phyloP scores from a whole-genome alignment of 2,888 invertebrate species.

The Pelosia muscerda region DNA sequence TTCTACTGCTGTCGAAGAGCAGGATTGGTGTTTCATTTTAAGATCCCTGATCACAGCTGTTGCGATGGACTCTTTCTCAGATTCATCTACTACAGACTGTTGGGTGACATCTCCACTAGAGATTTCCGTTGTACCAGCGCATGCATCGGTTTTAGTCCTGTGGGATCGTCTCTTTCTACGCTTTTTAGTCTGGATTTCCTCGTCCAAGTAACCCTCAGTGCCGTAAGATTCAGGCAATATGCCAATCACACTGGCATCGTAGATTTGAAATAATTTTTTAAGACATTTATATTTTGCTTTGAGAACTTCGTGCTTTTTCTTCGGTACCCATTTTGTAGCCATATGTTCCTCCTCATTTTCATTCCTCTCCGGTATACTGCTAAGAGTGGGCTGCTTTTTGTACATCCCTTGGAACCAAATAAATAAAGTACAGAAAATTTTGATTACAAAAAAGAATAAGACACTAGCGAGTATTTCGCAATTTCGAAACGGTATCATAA shows the following conservation, averaged over 20 bases:
- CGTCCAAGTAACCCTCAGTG: constrained; percentile 34
- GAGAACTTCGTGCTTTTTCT: constrained; percentile 79
- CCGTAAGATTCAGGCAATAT: constrained; percentile 65
- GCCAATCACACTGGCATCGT: constrained; percentile 77
- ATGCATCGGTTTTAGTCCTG: constrained; percentile 73
- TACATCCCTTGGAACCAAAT: constrained; percentile 56
- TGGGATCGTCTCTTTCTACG: constrained; percentile 66
- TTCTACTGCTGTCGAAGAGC: constrained; percentile 58
- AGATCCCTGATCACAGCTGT: constrained; percentile 64
- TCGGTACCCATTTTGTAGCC: constrained; percentile 76
- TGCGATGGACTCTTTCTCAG: constrained; percentile 52
- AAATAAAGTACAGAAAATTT: constrained; percentile 64
- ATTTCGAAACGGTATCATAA: constrained; percentile 76
- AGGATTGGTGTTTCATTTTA: constrained; percentile 58
- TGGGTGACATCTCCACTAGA: constrained; percentile 59
- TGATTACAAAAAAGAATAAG: constrained; percentile 63
- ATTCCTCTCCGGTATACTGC: constrained; percentile 71
- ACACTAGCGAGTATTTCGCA: constrained; percentile 69
- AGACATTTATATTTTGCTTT: constrained; percentile 82
- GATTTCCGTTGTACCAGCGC: constrained; percentile 67
- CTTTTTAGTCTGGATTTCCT: constrained; percentile 43
- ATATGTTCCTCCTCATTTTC: constrained; percentile 64
- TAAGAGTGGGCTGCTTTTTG: constrained; percentile 60
- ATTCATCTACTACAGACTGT: constrained; percentile 20
- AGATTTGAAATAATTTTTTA: constrained; percentile 80